Conservation (phyloP, 2,113 vertebrate genomes). For the Psilopogon haemacephalus region DNA sequence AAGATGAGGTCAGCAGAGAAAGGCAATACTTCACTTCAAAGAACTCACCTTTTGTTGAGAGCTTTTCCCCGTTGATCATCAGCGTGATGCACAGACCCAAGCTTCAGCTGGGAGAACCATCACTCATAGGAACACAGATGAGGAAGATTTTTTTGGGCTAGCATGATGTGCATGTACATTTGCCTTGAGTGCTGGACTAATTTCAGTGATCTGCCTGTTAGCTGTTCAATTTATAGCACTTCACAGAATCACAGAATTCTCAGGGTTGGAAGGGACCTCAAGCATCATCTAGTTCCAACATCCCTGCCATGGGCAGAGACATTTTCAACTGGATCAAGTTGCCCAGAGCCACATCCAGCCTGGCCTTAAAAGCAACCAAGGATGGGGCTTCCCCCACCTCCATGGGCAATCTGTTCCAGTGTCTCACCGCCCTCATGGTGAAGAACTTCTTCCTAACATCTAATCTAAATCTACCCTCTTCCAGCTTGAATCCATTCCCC, state of each 20-base stretch:
- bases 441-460: too few species aligned
- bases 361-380: too few species aligned
- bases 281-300: too few species aligned
- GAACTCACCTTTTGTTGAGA: not conserved
- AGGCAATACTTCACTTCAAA: not conserved
- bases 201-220: not conserved
- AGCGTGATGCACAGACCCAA: not conserved
- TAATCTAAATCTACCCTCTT: too few species aligned
- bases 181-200: not conserved
- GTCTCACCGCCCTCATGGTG: too few species aligned
- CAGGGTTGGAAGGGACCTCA: too few species aligned
- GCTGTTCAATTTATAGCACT: not conserved
- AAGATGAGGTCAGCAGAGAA: not conserved
- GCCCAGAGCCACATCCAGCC: too few species aligned
- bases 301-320: too few species aligned
- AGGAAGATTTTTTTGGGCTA: not conserved
- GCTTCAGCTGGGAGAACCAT: not conserved
- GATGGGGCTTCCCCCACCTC: too few species aligned
- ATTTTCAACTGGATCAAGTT: too few species aligned
- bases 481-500: too few species aligned
- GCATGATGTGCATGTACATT: not conserved
- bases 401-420: too few species aligned
- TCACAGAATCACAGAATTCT: not conserved
- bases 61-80: not conserved
- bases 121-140: not conserved